Evolutionary conservation across 2,797 vertebrate genomes (phyloP), one percentile per base, ranked within the genome.

Genomic region (Acipenser transmontanus): DNA sequence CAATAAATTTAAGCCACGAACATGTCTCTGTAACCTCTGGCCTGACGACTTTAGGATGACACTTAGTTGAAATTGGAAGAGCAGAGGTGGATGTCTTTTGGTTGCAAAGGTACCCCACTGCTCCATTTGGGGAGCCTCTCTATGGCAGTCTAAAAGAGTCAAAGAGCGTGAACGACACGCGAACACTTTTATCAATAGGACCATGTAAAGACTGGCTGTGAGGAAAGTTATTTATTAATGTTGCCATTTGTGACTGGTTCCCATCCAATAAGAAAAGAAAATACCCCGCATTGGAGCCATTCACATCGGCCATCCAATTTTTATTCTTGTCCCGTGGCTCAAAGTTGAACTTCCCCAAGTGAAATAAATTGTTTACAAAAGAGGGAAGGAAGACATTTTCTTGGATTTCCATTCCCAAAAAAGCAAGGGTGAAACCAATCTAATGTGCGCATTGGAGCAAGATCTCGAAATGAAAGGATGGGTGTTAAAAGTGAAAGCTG

Each of bases 151-250:
- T 89, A 87, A 88, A 91, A 84, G 87, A 90, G 84, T 87, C 88
- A 91, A 93, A 93, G 88, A 92, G 91, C 88, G 89, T 89, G 89
- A 93, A 92, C 91, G 94, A 95, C 95, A 97, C 95, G 94, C 94
- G 93, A 96, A 92, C 93, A 90, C 91, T 94, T 93, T 92, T 90
- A 82, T 96, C 93, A 96, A 94, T 93, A 87, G 93, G 77, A 86
- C 89, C 87, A 91, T 89, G 92, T 92, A 93, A 92, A 93, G 88
- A 87, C 92, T 88, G 91, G 86, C 91, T 93, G 93, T 87, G 93
- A 88, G 84, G 84, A 88, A 88, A 90, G 93, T 94, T 94, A 96
- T 97, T 98, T 96, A 96, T 96, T 95, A 95, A 96, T 92, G 91
- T 91, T 80, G 87, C 88, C 89, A 90, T 91, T 93, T 91, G 91